Percentiles rank a stretch among this genome's conserved stretches.
Conservation (phyloP, 2,888 invertebrate genomes). For the Drosophila histrio region DNA sequence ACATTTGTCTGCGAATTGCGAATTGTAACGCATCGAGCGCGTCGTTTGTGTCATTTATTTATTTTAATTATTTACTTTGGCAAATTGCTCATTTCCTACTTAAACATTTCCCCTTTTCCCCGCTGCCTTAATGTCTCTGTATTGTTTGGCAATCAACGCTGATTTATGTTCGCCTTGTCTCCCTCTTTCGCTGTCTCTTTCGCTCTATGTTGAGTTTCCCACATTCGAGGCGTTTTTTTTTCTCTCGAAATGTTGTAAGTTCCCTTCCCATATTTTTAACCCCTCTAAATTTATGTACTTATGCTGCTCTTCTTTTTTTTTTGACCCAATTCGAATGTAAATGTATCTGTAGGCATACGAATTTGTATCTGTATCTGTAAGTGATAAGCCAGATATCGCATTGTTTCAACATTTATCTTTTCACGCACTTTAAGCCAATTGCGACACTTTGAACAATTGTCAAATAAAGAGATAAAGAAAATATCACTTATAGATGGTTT, state of each 20-base stretch:
- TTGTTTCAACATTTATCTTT: conserved; percentile 22
- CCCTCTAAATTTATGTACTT: conserved; percentile 22
- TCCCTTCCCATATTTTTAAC: conserved; percentile 7
- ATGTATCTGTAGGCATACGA: neutral
- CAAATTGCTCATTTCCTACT: conserved; percentile 79
- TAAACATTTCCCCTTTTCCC: conserved; percentile 13
- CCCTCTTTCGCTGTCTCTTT: neutral
- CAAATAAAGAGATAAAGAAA: neutral
- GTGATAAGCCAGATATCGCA: conserved; percentile 37
- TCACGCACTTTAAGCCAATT: conserved; percentile 26
- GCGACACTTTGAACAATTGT: conserved; percentile 1
- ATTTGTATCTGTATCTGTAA: conserved; percentile 1
- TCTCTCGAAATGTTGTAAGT: conserved; percentile 2
- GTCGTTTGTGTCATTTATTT: conserved; percentile 58
- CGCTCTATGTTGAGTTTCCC: neutral
- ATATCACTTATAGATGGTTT: neutral
- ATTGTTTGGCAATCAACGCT: conserved; percentile 78
- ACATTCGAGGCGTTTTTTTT: neutral
- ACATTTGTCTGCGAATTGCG: conserved; percentile 4
- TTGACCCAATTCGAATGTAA: neutral
- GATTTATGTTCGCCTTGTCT: conserved; percentile 62
- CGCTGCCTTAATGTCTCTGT: conserved; percentile 12
- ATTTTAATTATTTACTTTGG: conserved; percentile 76
- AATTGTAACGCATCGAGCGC: conserved; percentile 37
- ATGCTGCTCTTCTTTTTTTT: conserved; percentile 34